Base-by-base conservation (phyloP, 2,113 vertebrate species). In the Hippocampus comes region DNA sequence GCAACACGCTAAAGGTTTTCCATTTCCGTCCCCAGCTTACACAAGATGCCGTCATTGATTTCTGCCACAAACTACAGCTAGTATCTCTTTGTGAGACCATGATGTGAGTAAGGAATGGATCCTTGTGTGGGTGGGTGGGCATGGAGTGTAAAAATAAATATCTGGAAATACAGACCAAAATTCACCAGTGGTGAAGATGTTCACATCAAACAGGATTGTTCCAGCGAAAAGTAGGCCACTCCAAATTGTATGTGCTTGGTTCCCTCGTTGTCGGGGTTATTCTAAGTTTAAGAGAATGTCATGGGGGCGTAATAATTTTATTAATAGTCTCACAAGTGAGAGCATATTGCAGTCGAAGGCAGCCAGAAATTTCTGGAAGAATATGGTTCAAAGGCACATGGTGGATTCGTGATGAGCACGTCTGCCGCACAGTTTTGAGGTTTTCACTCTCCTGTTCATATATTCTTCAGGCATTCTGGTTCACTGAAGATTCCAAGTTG, bases 1-100 rank as follows among this genome's bases (percentile, higher is more conserved):
- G 61, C 78, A 80, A 70, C 78, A 75, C 18, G 53, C 41, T 74
- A 83, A 86, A 90, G 79, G 84, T 83, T 84, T 88, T 76, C 5
- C 72, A 77, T 86, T 78, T 87, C 68, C 75, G 72, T 60, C 63
- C 64, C 10, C 75, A 81, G 78, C 73, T 72, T 55, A 59, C 56
- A 27, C 71, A 74, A 86, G 78, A 84, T 63, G 76, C 67, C 63
- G 38, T 34, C 71, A 87, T 84, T 82, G 83, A 89, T 87, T 63
- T 69, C 63, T 69, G 14, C 67, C 38, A 49, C 68, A 74, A 86
- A 82, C 38, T 74, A 27, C 38, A 72, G 59, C 78, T 65, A n/a
- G 55, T 7, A 8, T 59, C 76, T 15, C 5, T 59, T 80, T 78
- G 70, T 77, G 77, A 68, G 74, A 49, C 74, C 77, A n/a, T 65